These are phyloP conservation scores for Pseudachorutes palmiensis DNA, from an alignment of 1,140 invertebrate genomes.

Conservation along the genomic window DNA sequence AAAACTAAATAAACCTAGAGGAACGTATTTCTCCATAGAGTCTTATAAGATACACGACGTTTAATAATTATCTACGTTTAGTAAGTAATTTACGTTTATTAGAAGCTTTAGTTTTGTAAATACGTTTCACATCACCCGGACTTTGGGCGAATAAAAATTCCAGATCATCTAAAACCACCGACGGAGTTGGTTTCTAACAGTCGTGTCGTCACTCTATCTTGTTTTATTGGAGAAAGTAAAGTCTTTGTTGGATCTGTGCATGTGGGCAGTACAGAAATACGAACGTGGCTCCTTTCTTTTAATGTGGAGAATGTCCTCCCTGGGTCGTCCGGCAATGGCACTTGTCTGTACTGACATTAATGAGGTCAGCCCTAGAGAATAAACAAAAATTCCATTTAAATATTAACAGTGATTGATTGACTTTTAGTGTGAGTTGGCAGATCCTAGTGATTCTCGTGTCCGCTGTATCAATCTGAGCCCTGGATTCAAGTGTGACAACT, in stretches of 20 bases:
- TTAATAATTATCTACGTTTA: too few species aligned
- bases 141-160: slow-evolving; percentile 7
- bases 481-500: slow-evolving; percentile 3
- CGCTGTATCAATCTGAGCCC: slow-evolving; percentile 3
- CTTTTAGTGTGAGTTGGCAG: neutral
- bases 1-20: too few species aligned
- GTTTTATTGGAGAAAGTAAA: too few species aligned
- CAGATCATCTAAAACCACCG: too few species aligned
- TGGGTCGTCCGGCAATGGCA: neutral
- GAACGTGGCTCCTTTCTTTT: neutral
- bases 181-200: too few species aligned
- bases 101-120: too few species aligned
- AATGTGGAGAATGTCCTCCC: neutral
- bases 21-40: too few species aligned
- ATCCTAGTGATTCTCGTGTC: slow-evolving; percentile 8
- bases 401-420: neutral
- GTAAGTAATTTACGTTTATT: too few species aligned
- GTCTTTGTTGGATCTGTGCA: neutral
- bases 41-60: too few species aligned
- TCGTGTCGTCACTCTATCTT: too few species aligned
- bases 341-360: slow-evolving; percentile 3
- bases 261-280: neutral
- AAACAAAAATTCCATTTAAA: too few species aligned
- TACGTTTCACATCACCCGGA: too few species aligned
- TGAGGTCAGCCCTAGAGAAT: neutral